Base-by-base conservation (phyloP, 2,888 invertebrate genomes). In the Hololepta plana region DNA sequence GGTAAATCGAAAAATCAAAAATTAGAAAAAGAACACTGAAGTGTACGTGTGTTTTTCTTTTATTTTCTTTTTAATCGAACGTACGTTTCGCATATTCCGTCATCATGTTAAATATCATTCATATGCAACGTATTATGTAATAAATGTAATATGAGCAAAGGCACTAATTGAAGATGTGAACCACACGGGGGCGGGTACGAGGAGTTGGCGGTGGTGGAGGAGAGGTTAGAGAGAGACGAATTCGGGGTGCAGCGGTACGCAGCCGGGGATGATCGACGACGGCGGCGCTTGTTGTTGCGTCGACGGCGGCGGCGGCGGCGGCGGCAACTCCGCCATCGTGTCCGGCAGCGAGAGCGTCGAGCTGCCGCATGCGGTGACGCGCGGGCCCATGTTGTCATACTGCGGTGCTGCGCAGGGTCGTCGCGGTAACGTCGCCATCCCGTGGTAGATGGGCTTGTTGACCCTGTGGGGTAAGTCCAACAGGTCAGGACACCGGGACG, bases 301-400 rank as follows among this genome's bases (percentile, higher is more conserved):
- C 8, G 70, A 68, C 3, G 67, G 66, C 1, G 68, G 69, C 2
- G 59, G 60, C 15, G 59, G 57, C 10, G 60, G 53, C 49, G 29
- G 51, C 49, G 33, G 32, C 9, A 34, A 32, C 30, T 45, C 43
- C 25, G 44, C 45, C 26, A 59, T 55, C 36, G 62, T 63, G 43
- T 71, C 80, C 34, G 80, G 79, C 37, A 87, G 61, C 14, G 84
- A 84, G 48, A 84, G 70, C 13, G 79, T 81, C 5, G 85, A 85
- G 49, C 81, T 82, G 24, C 87, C 87, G 34, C 81, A 80, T 16
- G 84, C 84, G 6, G 85, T 87, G 26, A 85, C 80, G 36, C 85
- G 65, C 27, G 84, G 79, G 4, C 85, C 85, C 76, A 85, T 81
- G 56, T 85, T 85, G 57, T 88, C 87, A 51, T 87, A 85, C 34